Percentiles rank a stretch among this genome's conserved stretches.
Evolutionary conservation across 2,797 vertebrate genomes (phyloP).

Genomic region (Cheracebus regulus): DNA sequence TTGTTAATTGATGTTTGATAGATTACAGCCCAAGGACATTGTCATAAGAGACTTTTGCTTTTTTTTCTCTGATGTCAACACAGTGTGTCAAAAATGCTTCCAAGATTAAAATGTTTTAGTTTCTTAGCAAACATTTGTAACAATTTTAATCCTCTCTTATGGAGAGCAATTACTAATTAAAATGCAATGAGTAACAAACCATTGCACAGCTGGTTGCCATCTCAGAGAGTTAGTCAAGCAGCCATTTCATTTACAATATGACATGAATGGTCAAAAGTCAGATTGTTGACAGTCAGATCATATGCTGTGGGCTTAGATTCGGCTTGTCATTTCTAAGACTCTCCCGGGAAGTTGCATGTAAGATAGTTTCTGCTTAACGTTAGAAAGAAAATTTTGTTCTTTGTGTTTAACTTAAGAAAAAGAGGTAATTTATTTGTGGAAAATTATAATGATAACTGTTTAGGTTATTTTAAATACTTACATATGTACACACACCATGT

Average conservation of each 20-base stretch:
- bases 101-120: slow-evolving; percentile 21
- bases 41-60: background rate
- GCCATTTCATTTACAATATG: slow-evolving; percentile 34
- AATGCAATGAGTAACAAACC: slow-evolving; percentile 10
- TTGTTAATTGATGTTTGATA: slow-evolving; percentile 21
- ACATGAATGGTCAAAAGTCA: slow-evolving; percentile 54
- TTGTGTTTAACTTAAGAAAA: slow-evolving; percentile 24
- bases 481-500: background rate
- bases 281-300: slow-evolving; percentile 27
- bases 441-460: background rate
- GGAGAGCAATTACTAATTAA: slow-evolving; percentile 48
- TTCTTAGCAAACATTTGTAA: slow-evolving; percentile 48
- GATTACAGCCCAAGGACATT: background rate
- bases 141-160: slow-evolving; percentile 36
- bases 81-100: background rate
- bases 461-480: background rate
- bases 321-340: slow-evolving; percentile 31
- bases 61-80: background rate
- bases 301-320: background rate
- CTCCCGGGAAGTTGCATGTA: background rate
- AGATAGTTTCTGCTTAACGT: slow-evolving; percentile 19
- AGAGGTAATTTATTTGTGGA: background rate
- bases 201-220: background rate
- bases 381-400: background rate
- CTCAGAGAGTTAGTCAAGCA: background rate